phyloP scores from a whole-genome alignment of 2,113 vertebrate genomes.

The Mirza zaza region DNA sequence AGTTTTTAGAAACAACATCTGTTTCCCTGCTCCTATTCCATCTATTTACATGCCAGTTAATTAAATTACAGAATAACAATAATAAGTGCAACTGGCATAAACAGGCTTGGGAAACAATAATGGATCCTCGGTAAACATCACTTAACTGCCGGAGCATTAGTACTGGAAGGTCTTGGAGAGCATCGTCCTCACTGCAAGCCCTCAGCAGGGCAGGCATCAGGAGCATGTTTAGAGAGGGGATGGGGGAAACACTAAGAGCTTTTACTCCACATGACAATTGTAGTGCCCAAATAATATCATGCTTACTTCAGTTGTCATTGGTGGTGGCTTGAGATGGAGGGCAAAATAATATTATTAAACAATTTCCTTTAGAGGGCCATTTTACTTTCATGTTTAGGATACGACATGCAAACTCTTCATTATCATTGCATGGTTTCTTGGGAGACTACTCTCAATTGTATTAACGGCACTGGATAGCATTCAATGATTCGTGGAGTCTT shows the following conservation, averaged over 20 bases:
- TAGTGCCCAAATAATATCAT: accelerated
- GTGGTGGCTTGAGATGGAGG: neutral
- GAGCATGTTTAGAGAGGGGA: neutral
- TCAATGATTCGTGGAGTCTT: neutral
- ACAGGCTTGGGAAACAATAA: neutral
- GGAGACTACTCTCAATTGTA: neutral
- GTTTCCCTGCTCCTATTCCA: neutral
- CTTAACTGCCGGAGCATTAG: neutral
- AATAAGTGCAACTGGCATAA: neutral
- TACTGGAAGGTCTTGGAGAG: neutral
- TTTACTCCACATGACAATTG: neutral
- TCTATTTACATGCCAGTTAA: conserved; percentile 7
- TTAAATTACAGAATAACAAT: neutral
- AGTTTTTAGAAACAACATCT: conserved; percentile 22
- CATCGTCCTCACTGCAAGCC: neutral
- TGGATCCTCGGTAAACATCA: neutral
- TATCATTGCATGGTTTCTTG: neutral
- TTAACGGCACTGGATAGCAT: neutral
- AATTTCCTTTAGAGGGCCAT: neutral
- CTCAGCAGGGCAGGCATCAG: neutral
- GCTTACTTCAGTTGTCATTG: neutral
- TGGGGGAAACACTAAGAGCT: accelerated
- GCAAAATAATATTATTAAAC: neutral
- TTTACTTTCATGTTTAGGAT: neutral
- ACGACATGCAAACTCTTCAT: neutral